A percentile compares a stretch with the other conserved stretches of the same genome.
These are phyloP conservation scores for Euzetes globulus DNA, from an alignment of 2,888 invertebrate species.

Conservation along the genomic window DNA sequence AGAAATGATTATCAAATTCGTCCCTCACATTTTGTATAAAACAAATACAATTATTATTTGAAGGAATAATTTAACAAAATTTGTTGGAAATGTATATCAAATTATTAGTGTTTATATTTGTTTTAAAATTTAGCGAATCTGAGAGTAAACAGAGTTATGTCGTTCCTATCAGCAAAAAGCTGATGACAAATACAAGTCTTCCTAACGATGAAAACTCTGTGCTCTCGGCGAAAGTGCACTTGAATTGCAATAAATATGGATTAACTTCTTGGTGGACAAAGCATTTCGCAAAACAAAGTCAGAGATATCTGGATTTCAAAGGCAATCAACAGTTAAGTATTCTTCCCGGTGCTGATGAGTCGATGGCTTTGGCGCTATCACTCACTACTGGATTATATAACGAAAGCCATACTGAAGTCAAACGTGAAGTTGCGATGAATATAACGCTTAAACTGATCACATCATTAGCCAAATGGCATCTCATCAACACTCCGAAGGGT, in stretches of 20 bases:
- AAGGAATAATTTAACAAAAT: too few relatives aligned
- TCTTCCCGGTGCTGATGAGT: background rate
- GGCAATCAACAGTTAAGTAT: background rate
- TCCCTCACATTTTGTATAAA: too few relatives aligned
- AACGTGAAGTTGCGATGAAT: background rate
- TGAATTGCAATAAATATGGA: background rate
- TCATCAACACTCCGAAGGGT: background rate
- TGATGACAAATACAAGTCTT: background rate
- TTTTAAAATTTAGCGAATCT: too few relatives aligned
- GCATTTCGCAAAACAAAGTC: background rate
- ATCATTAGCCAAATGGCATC: slow-evolving; percentile 18
- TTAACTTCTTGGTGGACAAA: background rate
- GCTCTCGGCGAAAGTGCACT: background rate
- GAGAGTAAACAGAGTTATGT: background rate
- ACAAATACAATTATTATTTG: too few relatives aligned
- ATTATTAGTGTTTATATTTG: too few relatives aligned
- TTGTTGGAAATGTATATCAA: too few relatives aligned
- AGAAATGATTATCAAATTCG: too few relatives aligned
- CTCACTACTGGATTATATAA: background rate
- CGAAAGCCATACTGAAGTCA: background rate
- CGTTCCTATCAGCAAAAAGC: background rate
- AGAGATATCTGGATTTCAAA: background rate
- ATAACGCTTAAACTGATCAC: slow-evolving; percentile 7
- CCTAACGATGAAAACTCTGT: background rate
- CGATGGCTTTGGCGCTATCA: background rate